Conservation (phyloP, 2,113 vertebrate genomes). For the Lathamus discolor region DNA sequence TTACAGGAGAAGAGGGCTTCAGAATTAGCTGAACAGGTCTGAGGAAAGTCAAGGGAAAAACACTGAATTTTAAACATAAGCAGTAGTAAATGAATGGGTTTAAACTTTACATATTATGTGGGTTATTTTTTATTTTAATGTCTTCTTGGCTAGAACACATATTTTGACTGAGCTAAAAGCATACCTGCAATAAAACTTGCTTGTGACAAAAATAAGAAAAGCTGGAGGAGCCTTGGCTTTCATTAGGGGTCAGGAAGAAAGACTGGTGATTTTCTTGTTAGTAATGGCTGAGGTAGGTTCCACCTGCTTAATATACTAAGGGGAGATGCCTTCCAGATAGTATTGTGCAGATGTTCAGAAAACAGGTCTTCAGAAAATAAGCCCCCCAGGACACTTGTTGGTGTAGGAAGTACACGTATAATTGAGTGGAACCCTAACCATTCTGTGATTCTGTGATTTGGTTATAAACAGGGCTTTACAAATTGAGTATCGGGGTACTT, state of each 20-base stretch:
- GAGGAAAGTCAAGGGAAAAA: background rate
- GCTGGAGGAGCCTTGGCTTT: background rate
- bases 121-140: background rate
- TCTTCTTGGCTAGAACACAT: background rate
- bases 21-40: background rate
- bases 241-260: background rate
- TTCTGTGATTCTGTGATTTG: background rate
- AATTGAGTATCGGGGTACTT: background rate
- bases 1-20: background rate
- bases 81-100: background rate
- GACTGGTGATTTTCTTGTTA: background rate
- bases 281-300: background rate
- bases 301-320: background rate
- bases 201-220: background rate
- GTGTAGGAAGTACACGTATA: background rate
- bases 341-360: background rate
- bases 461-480: background rate
- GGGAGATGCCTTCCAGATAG: background rate
- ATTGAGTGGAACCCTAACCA: background rate
- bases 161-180: background rate
- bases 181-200: background rate
- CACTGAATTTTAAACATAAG: rapidly evolving
- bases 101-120: background rate
- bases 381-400: background rate
- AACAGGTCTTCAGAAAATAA: background rate